Evolutionary conservation across 2,797 vertebrate genomes (phyloP).

Genomic region (Alcedo atthis): DNA sequence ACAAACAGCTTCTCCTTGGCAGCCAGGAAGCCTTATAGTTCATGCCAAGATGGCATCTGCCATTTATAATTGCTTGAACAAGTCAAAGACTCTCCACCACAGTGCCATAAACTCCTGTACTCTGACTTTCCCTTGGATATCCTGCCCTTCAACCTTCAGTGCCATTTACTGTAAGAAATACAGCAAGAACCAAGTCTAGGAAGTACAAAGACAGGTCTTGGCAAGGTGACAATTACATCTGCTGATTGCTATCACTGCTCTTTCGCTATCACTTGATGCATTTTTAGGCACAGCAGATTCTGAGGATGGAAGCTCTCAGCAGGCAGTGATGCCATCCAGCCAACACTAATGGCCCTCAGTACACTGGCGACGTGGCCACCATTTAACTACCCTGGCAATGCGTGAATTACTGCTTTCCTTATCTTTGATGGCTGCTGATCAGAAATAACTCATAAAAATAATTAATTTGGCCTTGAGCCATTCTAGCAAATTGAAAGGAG

Average conservation of each 20-base stretch:
- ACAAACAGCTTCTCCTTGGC: slow-evolving; percentile 30
- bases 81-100: not conserved
- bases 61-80: slow-evolving; percentile 46
- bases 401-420: not conserved
- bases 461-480: not conserved
- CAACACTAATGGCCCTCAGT: not conserved
- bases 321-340: not conserved
- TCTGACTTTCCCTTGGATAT: not conserved
- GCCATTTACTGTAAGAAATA: not conserved
- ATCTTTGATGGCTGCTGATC: not conserved
- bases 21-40: not conserved
- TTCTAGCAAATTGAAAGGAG: not conserved
- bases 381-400: not conserved
- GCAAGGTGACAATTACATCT: slow-evolving; percentile 33
- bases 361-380: not conserved
- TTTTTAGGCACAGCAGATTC: slow-evolving; percentile 15
- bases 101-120: not conserved
- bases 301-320: not conserved
- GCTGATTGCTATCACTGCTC: slow-evolving; percentile 15
- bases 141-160: not conserved
- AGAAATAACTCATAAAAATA: not conserved
- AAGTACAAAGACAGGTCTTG: slow-evolving; percentile 30
- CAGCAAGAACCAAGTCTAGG: slow-evolving; percentile 4
- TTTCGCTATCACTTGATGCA: slow-evolving; percentile 1
- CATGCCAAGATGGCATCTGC: slow-evolving; percentile 39